These are phyloP conservation scores for Gastrophysa polygoni DNA, from an alignment of 2,888 invertebrate genomes.

Conservation along the genomic window DNA sequence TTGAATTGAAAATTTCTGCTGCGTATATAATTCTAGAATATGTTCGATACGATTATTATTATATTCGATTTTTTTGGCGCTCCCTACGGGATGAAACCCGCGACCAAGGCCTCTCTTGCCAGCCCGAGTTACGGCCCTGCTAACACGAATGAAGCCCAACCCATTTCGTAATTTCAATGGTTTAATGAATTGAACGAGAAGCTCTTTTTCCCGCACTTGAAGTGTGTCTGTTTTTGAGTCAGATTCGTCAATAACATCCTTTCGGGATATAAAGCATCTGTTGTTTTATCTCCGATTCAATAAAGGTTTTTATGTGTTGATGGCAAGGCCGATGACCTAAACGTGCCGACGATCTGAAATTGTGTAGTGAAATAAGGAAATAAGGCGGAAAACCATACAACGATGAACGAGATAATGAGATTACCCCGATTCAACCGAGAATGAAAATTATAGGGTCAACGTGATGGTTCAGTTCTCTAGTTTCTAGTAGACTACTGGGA, in stretches of 20 bases:
- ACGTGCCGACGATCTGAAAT: conserved; percentile 16
- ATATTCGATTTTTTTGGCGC: too few species aligned
- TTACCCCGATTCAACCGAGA: background rate
- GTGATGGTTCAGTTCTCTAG: too few species aligned
- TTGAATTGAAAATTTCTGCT: too few species aligned
- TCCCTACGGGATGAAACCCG: too few species aligned
- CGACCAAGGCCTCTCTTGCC: too few species aligned
- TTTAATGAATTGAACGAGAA: conserved; percentile 12
- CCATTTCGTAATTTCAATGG: conserved; percentile 14
- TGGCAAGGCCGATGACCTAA: conserved; percentile 33
- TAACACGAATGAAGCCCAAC: background rate
- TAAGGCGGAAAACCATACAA: conserved; percentile 7
- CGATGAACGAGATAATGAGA: background rate
- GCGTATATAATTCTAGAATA: too few species aligned
- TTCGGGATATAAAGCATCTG: conserved; percentile 46
- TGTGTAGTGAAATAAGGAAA: conserved; percentile 4
- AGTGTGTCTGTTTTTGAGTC: conserved; percentile 31
- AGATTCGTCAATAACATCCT: conserved; percentile 43
- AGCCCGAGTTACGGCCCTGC: too few species aligned
- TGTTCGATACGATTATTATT: too few species aligned
- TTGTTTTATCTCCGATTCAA: conserved; percentile 38
- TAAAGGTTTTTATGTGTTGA: conserved; percentile 28
- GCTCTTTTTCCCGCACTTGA: conserved; percentile 15
- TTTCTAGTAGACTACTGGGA: too few species aligned
- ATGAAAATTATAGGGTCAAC: background rate